phyloP scores from a whole-genome alignment of 2,113 vertebrate genomes.

The Scalopus aquaticus region DNA sequence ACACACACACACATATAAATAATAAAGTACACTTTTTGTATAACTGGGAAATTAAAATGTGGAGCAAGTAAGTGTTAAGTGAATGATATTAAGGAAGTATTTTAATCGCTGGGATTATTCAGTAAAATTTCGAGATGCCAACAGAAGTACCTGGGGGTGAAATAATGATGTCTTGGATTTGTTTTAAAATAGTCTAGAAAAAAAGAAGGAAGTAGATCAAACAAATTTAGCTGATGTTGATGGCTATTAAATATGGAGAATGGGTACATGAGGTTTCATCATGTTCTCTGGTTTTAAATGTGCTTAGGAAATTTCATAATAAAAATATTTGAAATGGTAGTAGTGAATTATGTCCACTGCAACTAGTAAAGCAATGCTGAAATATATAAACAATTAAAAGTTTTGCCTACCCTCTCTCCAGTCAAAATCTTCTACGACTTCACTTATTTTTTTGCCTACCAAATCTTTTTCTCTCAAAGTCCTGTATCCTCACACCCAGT shows the following conservation, averaged over 20 bases:
- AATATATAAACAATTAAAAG: constrained; percentile 44
- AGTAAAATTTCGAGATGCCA: constrained; percentile 16
- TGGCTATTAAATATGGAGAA: background rate
- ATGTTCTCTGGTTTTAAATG: constrained; percentile 43
- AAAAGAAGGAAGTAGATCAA: background rate
- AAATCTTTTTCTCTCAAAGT: constrained; percentile 40
- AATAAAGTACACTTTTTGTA: background rate
- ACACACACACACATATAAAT: too few relatives aligned
- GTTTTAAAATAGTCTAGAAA: background rate
- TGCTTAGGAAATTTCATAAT: constrained; percentile 34
- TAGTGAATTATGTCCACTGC: background rate
- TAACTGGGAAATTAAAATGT: constrained; percentile 9
- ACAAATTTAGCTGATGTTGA: background rate
- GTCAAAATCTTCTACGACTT: background rate
- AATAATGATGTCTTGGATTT: constrained; percentile 28
- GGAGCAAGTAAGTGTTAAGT: background rate
- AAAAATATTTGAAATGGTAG: constrained; percentile 40
- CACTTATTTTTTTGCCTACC: constrained; percentile 30
- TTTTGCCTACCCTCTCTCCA: background rate
- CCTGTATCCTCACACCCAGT: background rate
- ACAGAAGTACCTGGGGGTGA: background rate
- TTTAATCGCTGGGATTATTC: constrained; percentile 41
- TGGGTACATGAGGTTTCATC: background rate
- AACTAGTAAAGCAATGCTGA: constrained; percentile 16
- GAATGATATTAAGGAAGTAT: constrained; percentile 38